A percentile compares a stretch with the other conserved stretches of the same genome.
These are phyloP conservation scores for Trypoxylus dichotomus DNA, from an alignment of 1,140 invertebrate genomes.

Conservation along the genomic window DNA sequence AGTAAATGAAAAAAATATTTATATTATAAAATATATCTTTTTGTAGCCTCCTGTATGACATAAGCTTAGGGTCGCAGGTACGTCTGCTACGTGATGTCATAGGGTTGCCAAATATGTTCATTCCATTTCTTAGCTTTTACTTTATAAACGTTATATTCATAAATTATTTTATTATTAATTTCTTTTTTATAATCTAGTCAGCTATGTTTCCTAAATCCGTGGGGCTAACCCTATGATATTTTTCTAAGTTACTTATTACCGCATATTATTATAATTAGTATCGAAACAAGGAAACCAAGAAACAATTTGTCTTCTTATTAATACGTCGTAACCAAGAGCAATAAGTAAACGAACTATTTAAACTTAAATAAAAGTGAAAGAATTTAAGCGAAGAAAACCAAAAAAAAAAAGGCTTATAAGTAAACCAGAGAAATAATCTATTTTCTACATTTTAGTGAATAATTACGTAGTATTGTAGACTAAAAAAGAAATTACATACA, in stretches of 20 bases:
- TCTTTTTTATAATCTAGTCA: too few species aligned
- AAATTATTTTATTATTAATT: too few species aligned
- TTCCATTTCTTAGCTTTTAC: too few species aligned
- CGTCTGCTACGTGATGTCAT: conserved; percentile 46
- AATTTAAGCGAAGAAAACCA: not conserved
- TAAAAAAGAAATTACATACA: conserved; percentile 1
- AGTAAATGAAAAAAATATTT: conserved; percentile 46
- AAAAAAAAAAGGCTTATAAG: conserved; percentile 8
- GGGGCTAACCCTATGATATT: not conserved
- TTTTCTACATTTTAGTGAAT: conserved; percentile 47
- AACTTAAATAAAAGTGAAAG: conserved; percentile 14
- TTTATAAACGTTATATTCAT: too few species aligned
- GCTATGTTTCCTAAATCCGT: too few species aligned
- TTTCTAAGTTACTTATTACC: not conserved
- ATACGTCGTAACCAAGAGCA: conserved; percentile 53
- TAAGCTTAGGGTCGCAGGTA: conserved; percentile 51
- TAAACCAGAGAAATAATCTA: conserved; percentile 38
- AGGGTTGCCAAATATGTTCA: conserved; percentile 31
- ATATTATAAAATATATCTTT: conserved; percentile 52
- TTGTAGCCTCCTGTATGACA: conserved; percentile 53
- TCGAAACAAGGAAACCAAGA: not conserved
- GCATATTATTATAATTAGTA: not conserved
- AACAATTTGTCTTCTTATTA: conserved; percentile 49
- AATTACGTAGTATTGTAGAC: conserved; percentile 38
- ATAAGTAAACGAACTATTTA: conserved; percentile 49